Conservation (phyloP, 1,140 invertebrate species). For the Aphaenogaster ashmeadi region DNA sequence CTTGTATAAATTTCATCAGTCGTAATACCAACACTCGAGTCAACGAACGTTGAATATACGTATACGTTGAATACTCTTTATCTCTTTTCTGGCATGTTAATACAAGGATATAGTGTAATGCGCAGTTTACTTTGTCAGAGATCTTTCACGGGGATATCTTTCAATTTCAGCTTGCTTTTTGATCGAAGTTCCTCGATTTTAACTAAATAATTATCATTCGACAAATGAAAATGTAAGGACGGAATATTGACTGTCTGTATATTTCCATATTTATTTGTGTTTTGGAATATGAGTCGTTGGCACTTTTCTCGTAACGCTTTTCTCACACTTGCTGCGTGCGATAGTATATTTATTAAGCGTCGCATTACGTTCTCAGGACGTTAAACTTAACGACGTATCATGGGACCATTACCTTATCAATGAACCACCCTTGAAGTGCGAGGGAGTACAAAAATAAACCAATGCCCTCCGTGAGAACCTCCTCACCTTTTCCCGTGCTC, state of each 20-base stretch:
- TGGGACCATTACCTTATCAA: constrained; percentile 82
- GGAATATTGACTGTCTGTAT: not conserved
- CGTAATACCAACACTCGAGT: not conserved
- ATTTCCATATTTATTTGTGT: not conserved
- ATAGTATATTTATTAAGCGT: constrained; percentile 59
- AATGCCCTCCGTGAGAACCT: constrained; percentile 73
- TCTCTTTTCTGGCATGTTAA: not conserved
- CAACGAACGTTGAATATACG: not conserved
- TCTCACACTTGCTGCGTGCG: constrained; percentile 60
- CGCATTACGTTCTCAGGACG: constrained; percentile 72
- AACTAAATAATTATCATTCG: not conserved
- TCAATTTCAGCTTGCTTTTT: constrained; percentile 6
- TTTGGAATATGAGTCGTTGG: not conserved
- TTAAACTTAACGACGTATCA: constrained; percentile 76
- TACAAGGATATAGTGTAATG: not conserved
- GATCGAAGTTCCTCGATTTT: not conserved
- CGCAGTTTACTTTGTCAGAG: not conserved
- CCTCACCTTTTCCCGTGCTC: constrained; percentile 73
- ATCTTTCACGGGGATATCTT: not conserved
- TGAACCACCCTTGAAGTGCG: constrained; percentile 77
- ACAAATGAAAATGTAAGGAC: not conserved
- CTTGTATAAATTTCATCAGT: constrained; percentile 16
- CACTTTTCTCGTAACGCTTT: constrained; percentile 50
- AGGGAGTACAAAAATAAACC: constrained; percentile 81
- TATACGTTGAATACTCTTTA: not conserved